Base-by-base conservation (phyloP, 2,797 vertebrate genomes). In the Spatula versicolor region DNA sequence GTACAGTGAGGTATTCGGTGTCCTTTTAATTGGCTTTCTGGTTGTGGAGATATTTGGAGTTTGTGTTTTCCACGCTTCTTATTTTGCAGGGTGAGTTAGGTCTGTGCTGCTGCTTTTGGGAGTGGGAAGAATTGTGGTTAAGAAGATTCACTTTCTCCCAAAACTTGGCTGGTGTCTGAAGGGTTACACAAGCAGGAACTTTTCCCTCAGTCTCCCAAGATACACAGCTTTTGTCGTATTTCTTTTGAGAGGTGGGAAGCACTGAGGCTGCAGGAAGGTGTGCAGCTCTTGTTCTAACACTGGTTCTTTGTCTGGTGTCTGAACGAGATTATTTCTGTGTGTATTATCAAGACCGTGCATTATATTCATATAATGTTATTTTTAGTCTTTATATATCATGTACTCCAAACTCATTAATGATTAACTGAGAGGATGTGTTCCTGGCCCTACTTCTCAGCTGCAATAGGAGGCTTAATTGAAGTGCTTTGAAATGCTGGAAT, bases 181-280 rank as follows among this genome's bases (percentile, higher is more conserved):
- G 73, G 30, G 6, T 71, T 79, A 48, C 26, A 17, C 6, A 52
- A 31, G 21, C 5, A 71, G 6, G 48, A 86, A 55, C 4, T 35
- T 75, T 59, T 64, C 50, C 39, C n/a, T 75, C 20, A 13, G 37
- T 35, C 7, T 63, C 45, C 52, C 37, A 25, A 64, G 50, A 11
- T 7, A 25, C 0, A 6, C 26, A 64, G 26, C 28, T 92, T 62
- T 0, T 0, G 39, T 54, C 75, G 35, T 2, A 2, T 35, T 43
- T 25, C 26, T 81, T 83, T 66, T 35, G 25, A 83, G 20, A 81
- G 16, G 22, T 30, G 41, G 35, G 41, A 45, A 83, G 39, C 16
- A 18, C 31, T 5, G 31, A 62, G 11, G 12, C 25, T 79, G 41
- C 58, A 67, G 56, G 39, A 92, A 58, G 26, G 39, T 75, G 62